phyloP scores from a whole-genome alignment of 2,888 invertebrate species.

The Caenorhabditis zanzibari region DNA sequence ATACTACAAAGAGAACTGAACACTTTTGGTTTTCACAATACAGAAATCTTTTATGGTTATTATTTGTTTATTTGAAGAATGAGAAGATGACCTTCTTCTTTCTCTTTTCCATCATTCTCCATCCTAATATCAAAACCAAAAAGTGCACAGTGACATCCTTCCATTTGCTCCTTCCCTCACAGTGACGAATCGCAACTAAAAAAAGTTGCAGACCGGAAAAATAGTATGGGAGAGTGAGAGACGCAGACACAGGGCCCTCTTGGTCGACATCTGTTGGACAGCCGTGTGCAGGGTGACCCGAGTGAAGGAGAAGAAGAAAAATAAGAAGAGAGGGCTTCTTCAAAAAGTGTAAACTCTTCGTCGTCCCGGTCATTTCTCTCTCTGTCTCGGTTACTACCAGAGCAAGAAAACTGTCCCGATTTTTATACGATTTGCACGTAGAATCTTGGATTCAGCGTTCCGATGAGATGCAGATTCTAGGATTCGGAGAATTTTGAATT shows the following conservation, averaged over 20 bases:
- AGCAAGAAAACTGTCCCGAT: not conserved
- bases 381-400: conserved; percentile 4
- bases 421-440: conserved; percentile 35
- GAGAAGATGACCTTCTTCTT: conserved; percentile 15
- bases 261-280: conserved; percentile 55
- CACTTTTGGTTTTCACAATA: conserved; percentile 17
- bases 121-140: conserved; percentile 15
- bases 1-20: not conserved
- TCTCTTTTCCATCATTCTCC: not conserved
- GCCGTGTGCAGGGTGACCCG: conserved; percentile 39
- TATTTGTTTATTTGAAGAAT: conserved; percentile 19
- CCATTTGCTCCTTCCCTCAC: not conserved
- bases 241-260: not conserved
- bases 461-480: not conserved
- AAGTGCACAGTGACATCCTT: conserved; percentile 20
- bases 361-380: not conserved
- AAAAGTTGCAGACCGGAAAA: conserved; percentile 23
- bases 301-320: not conserved
- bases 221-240: conserved; percentile 22
- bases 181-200: not conserved
- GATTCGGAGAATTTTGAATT: not conserved
- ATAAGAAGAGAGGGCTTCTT: conserved; percentile 8
- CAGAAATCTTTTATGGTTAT: not conserved
- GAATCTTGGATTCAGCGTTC: conserved; percentile 9
- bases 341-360: conserved; percentile 50